A percentile compares a stretch with the other conserved stretches of the same genome.
These are phyloP conservation scores for Oxytorus armatus DNA, from an alignment of 2,888 invertebrate genomes.

Conservation along the genomic window DNA sequence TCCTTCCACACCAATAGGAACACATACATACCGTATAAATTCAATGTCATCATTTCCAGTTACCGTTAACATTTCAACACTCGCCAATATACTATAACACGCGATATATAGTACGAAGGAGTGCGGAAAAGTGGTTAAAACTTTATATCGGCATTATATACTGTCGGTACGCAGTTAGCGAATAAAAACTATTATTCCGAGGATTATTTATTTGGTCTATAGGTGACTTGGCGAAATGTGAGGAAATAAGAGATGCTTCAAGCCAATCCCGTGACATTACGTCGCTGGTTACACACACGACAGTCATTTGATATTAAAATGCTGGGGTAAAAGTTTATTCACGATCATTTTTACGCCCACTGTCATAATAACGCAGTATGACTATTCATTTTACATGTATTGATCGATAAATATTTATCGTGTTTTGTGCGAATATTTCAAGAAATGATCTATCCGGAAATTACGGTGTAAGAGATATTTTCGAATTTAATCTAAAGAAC, in stretches of 20 bases:
- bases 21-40: not conserved
- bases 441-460: no score
- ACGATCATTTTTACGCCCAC: not conserved
- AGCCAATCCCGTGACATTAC: not conserved
- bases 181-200: not conserved
- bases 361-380: not conserved
- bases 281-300: not conserved
- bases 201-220: not conserved
- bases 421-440: not conserved
- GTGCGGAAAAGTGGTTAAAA: constrained; percentile 11
- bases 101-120: no score
- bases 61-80: constrained; percentile 10
- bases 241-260: not conserved
- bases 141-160: constrained; percentile 15
- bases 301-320: constrained; percentile 1
- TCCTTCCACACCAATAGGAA: constrained; percentile 20
- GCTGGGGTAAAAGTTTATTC: constrained; percentile 6
- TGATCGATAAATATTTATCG: not conserved
- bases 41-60: constrained; percentile 5
- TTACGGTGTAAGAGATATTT: no score
- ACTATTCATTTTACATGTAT: not conserved
- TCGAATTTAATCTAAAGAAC: no score
- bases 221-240: not conserved
- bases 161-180: constrained; percentile 3
- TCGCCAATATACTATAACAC: not conserved